phyloP scores from a whole-genome alignment of 2,888 invertebrate genomes.

The Andrena trimmerana region DNA sequence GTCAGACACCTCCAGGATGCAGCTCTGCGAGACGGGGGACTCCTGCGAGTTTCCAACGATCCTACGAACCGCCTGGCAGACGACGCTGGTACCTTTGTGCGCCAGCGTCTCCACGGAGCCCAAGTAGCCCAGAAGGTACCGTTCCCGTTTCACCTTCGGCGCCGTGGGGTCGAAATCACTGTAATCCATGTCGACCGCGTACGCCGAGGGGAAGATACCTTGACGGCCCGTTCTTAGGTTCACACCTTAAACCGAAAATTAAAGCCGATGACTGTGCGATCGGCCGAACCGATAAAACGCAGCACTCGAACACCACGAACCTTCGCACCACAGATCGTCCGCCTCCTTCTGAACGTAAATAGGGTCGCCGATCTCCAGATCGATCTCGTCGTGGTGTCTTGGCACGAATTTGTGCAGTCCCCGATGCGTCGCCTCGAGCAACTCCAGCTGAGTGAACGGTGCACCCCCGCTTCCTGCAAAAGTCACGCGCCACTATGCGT shows the following conservation, averaged over 20 bases:
- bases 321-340: conserved; percentile 99
- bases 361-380: conserved; percentile 98
- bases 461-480: conserved; percentile 90
- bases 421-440: conserved; percentile 97
- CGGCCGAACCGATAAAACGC: neutral
- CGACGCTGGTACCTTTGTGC: conserved; percentile 98
- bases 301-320: conserved; percentile 85
- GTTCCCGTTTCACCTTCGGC: conserved; percentile 93
- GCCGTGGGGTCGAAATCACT: conserved; percentile 97
- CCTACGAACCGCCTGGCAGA: conserved; percentile 95
- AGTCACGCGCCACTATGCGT: conserved; percentile 82
- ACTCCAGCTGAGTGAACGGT: conserved; percentile 92
- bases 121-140: conserved; percentile 96
- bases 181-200: conserved; percentile 98
- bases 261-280: no score
- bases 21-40: conserved; percentile 91
- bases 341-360: conserved; percentile 98
- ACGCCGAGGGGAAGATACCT: conserved; percentile 98
- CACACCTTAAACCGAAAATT: conserved; percentile 88
- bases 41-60: conserved; percentile 91
- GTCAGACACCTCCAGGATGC: conserved; percentile 97
- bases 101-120: conserved; percentile 98
- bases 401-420: conserved; percentile 98
- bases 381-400: conserved; percentile 97
- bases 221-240: conserved; percentile 96